Evolutionary conservation across 1,140 invertebrate genomes (phyloP), one percentile per base, ranked within the genome.

Genomic region (Drosophila guanche): DNA sequence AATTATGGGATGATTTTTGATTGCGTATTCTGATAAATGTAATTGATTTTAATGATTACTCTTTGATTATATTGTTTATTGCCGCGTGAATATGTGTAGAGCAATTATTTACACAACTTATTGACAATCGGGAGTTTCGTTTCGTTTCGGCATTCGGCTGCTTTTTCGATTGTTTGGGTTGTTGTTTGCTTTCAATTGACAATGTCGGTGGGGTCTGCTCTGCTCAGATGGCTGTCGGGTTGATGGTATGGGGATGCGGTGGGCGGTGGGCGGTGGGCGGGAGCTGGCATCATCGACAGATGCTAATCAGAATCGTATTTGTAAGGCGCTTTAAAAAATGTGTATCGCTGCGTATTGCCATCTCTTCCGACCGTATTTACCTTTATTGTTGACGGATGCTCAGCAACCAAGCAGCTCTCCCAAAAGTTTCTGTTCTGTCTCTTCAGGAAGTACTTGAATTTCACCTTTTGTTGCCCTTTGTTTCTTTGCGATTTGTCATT

Each of bases 11-110:
- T 37, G 33, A 33, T 33, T 33, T 53, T 27, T 25, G 53, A 62
- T 71, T 66, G 60, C 81, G 80, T 68, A 67, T 80, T 80, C 69
- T 63, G 78, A 46, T 86, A 61, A 76, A 80, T 85, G 62, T 74
- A 86, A 77, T 85, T 85, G 76, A 77, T 74, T 80, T 86, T 74
- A 60, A 60, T 77, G 55, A 84, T 84, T 83, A 68, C 79, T 79
- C 63, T 74, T 80, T 73, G 70, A 79, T 86, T 76, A 76, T 75
- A 74, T 77, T 86, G 83, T 85, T 86, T 85, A 78, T 86, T 77
- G 80, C 77, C 73, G 81, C 76, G 76, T 80, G 65, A 86, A 86
- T 85, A 86, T 85, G 54, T 58, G 63, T 67, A 77, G 63, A 85
- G 71, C 46, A 60, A 74, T 43, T 85, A 76, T 86, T 86, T 86